Conservation (phyloP, 2,888 invertebrate genomes). For the Belgica antarctica region DNA sequence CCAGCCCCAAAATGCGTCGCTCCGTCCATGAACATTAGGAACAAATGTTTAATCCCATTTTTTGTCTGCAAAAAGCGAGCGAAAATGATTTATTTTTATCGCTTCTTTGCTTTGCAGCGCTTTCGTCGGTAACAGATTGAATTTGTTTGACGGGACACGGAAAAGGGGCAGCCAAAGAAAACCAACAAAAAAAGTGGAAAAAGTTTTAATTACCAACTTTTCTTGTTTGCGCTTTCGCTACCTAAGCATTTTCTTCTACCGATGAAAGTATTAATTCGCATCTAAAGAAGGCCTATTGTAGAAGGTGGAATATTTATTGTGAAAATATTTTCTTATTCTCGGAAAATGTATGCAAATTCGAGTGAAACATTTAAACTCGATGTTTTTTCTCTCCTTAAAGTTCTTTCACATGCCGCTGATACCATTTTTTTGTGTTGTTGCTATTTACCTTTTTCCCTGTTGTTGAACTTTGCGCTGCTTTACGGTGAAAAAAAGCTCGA, state of each 20-base stretch:
- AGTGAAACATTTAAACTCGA: neutral
- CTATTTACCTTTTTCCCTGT: neutral
- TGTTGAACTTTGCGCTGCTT: no score
- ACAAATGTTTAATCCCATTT: neutral
- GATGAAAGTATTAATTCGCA: neutral
- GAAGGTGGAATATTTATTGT: neutral
- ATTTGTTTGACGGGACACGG: no score
- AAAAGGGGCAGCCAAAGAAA: no score
- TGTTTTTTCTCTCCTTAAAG: neutral
- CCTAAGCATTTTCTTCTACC: neutral
- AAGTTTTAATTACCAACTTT: neutral
- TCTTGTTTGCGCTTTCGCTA: neutral
- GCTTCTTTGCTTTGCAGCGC: neutral
- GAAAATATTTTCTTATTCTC: neutral
- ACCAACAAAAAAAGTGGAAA: neutral
- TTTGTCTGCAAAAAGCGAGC: neutral
- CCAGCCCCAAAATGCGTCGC: no score
- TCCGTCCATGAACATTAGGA: no score
- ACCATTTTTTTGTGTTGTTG: neutral
- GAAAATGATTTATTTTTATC: neutral
- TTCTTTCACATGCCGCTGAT: neutral
- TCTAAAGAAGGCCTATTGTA: conserved; percentile 1
- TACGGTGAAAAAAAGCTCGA: no score
- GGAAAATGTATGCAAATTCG: conserved; percentile 9
- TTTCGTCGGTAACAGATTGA: neutral